A percentile compares a stretch with the other conserved stretches of the same genome.
phyloP scores from a whole-genome alignment of 2,888 invertebrate species.

The Merodon equestris region DNA sequence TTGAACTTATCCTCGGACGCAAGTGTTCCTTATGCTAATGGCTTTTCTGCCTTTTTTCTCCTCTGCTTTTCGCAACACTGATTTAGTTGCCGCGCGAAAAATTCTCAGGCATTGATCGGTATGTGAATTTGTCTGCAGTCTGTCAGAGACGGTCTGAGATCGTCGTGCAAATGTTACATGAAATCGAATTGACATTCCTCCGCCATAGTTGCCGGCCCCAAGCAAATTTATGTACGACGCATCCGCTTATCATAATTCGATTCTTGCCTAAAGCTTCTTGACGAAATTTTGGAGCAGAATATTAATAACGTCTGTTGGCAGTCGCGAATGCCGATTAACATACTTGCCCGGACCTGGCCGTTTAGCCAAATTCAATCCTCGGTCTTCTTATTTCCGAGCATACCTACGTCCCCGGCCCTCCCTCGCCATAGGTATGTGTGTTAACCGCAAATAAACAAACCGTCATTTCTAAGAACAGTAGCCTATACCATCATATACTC shows the following conservation, averaged over 20 bases:
- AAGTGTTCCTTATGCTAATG: conserved; percentile 29
- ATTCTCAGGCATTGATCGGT: conserved; percentile 61
- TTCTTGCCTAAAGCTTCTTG: conserved; percentile 47
- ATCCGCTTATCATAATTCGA: conserved; percentile 68
- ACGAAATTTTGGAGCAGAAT: conserved; percentile 60
- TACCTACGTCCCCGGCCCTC: conserved; percentile 38
- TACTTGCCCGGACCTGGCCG: conserved; percentile 53
- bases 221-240: conserved; percentile 64
- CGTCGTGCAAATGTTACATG: conserved; percentile 29
- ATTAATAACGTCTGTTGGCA: conserved; percentile 39
- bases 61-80: conserved; percentile 11
- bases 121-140: conserved; percentile 16
- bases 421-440: conserved; percentile 53
- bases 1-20: conserved; percentile 58
- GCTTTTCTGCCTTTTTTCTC: conserved; percentile 9
- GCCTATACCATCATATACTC: conserved; percentile 17
- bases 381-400: conserved; percentile 55
- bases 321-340: conserved; percentile 58
- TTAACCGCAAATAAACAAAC: conserved; percentile 60
- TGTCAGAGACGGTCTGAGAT: conserved; percentile 3
- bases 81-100: conserved; percentile 59
- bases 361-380: conserved; percentile 61
- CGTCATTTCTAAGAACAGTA: conserved; percentile 66
- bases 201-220: conserved; percentile 44
- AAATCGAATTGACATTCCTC: conserved; percentile 61